Evolutionary conservation across 2,888 invertebrate species (phyloP).

Genomic region (Mythimna pallens): DNA sequence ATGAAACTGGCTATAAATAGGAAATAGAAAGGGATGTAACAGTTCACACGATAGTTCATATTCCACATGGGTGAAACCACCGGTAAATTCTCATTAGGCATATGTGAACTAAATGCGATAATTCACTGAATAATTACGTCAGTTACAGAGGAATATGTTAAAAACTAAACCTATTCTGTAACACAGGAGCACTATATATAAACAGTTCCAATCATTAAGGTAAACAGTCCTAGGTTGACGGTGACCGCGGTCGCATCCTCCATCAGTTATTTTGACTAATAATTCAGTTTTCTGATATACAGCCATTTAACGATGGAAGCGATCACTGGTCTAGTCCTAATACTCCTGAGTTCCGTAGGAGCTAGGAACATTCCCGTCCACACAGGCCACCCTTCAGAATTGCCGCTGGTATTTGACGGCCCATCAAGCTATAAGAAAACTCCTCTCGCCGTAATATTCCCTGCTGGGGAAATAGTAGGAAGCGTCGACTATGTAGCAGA

Average conservation of each 20-base stretch:
- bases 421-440: background rate
- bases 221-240: conserved; percentile 1
- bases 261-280: conserved; percentile 24
- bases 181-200: conserved; percentile 22
- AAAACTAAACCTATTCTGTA: background rate
- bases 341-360: conserved; percentile 27
- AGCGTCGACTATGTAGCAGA: background rate
- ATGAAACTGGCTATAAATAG: background rate
- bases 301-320: conserved; percentile 44
- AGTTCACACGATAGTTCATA: background rate
- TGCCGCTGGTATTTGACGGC: background rate
- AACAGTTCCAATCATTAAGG: background rate
- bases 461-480: background rate
- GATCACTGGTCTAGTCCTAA: conserved; percentile 30
- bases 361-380: conserved; percentile 30
- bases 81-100: background rate
- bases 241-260: conserved; percentile 8
- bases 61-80: background rate
- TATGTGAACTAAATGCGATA: background rate
- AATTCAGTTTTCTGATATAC: conserved; percentile 35
- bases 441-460: background rate
- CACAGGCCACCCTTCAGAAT: background rate
- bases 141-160: background rate
- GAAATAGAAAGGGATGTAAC: background rate
- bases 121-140: conserved; percentile 15